Base-by-base conservation (phyloP, 2,888 invertebrate genomes). In the Thymelicus lineola region DNA sequence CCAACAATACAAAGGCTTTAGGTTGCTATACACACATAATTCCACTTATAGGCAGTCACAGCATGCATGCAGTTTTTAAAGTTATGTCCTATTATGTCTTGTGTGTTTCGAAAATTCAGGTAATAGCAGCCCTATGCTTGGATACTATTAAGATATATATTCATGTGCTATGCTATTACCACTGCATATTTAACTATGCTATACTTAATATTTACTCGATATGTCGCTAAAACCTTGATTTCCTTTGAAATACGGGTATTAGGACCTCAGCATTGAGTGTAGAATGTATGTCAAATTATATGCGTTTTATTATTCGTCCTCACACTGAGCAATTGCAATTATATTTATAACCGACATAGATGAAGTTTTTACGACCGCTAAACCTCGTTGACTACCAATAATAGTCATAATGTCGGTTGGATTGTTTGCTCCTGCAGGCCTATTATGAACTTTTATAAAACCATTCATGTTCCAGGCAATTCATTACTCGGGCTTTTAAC, bases 201-300 rank as follows among this genome's bases (percentile, higher is more conserved):
- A 28, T 28, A 28, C 28, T 28, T 28, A 28, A 28, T 28, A 28
- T 28, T 3, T 28, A 28, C 3, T 7, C 20, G 45, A 60, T 61
- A 61, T 46, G 61, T 35, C n/a, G 15, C 9, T 15, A 10, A 50
- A 57, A 50, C 62, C 62, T 62, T 62, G 62, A 36, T 62, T 62
- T 62, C 50, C 36, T 36, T 62, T 35, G 15, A 15, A 62, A 62
- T 62, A 62, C 62, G 62, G 62, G 62, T 50, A 36, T 15, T 14
- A 62, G 62, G 48, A 62, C 62, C 61, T 61, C 61, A 17, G 45
- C 46, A 61, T 61, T 61, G 58, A 53, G 46, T 20, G 45, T 14
- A 46, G 61, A 46, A 46, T 46, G 28, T 46, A n/a, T 46, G 46
- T 46, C 14, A 60, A 53, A 53, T 53, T 20, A 10, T 53, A 53